Evolutionary conservation across 1,140 invertebrate species (phyloP).

Genomic region (Pseudomyrmex cubaensis): DNA sequence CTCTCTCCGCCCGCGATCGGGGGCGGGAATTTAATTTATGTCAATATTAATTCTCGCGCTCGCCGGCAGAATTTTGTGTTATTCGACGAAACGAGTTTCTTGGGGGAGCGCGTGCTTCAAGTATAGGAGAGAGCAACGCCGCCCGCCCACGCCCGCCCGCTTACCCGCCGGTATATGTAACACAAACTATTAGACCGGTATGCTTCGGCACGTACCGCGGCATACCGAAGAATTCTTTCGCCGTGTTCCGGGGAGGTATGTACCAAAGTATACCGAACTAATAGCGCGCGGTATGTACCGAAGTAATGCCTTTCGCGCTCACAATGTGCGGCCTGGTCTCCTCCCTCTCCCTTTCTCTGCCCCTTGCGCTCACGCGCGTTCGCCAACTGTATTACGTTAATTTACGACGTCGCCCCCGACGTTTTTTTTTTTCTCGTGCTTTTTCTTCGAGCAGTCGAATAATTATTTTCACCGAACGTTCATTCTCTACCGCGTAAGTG

Average conservation of each 20-base stretch:
- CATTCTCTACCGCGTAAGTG: neutral
- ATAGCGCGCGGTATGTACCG: constrained; percentile 60
- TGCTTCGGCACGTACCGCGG: constrained; percentile 61
- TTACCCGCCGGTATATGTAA: constrained; percentile 45
- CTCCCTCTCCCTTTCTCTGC: neutral
- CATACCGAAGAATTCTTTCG: constrained; percentile 61
- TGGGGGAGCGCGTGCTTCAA: constrained; percentile 53
- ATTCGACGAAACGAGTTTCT: constrained; percentile 62
- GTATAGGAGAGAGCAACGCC: constrained; percentile 27
- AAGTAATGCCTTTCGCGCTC: constrained; percentile 60
- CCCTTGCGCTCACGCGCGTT: neutral
- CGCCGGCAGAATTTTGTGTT: constrained; percentile 60
- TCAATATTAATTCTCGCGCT: constrained; percentile 62
- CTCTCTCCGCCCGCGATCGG: constrained; percentile 22
- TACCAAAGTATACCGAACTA: constrained; percentile 61
- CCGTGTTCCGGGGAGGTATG: constrained; percentile 55
- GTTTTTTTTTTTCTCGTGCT: constrained; percentile 10
- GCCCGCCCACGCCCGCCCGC: neutral
- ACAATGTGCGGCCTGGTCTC: constrained; percentile 39
- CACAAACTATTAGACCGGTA: constrained; percentile 61
- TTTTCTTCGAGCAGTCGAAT: constrained; percentile 16
- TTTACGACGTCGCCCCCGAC: constrained; percentile 28
- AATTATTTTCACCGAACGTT: constrained; percentile 24
- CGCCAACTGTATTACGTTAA: constrained; percentile 44
- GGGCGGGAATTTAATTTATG: constrained; percentile 58